phyloP scores from a whole-genome alignment of 2,888 invertebrate species.

The Copidosoma aretas region DNA sequence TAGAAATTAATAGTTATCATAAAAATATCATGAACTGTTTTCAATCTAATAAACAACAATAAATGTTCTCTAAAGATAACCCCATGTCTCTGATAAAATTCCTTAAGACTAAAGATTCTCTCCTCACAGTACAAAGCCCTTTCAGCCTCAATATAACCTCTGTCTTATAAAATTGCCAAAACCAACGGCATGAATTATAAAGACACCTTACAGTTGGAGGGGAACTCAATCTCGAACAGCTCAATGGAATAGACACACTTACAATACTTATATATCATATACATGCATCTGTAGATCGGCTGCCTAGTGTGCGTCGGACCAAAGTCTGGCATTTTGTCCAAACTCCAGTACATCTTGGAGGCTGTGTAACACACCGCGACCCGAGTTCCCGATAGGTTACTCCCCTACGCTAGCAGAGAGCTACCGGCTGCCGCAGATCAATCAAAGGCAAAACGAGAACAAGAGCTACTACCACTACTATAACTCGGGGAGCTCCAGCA shows the following conservation, averaged over 20 bases:
- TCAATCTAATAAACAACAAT: too few relatives aligned
- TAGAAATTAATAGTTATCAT: too few relatives aligned
- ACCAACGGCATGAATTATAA: neutral
- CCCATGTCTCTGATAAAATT: too few relatives aligned
- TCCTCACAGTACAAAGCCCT: too few relatives aligned
- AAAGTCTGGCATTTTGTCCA: constrained; percentile 5
- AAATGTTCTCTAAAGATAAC: too few relatives aligned
- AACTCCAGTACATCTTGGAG: constrained; percentile 2
- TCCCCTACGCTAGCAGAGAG: neutral
- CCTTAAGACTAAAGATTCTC: too few relatives aligned
- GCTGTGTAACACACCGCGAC: neutral
- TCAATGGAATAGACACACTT: neutral
- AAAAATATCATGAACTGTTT: too few relatives aligned
- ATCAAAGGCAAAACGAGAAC: constrained; percentile 55
- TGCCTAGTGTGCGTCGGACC: neutral
- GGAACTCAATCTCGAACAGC: neutral
- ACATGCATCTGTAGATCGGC: neutral
- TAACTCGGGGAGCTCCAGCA: constrained; percentile 29
- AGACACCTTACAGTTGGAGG: neutral
- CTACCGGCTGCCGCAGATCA: constrained; percentile 41
- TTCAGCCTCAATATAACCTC: too few relatives aligned
- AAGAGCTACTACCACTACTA: too few relatives aligned
- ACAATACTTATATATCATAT: too few relatives aligned
- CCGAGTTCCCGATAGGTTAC: constrained; percentile 50
- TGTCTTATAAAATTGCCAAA: neutral